Conservation (phyloP, 2,888 invertebrate species). For the Drosophila peninsularis region DNA sequence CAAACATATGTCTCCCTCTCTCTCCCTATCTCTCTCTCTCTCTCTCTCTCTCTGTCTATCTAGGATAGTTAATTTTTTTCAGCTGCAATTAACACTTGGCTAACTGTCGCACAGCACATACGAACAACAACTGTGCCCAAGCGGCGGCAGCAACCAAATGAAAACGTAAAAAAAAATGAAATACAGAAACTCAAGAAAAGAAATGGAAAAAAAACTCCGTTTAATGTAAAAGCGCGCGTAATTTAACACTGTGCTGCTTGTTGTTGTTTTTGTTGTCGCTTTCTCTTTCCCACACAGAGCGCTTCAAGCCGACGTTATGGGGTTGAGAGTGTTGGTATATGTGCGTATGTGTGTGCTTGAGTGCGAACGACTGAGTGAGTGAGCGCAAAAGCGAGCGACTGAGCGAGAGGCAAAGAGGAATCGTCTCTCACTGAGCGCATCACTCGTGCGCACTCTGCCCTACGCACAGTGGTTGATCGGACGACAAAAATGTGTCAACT, state of each 20-base stretch:
- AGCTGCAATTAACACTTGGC: slow-evolving; percentile 43
- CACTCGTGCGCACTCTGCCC: slow-evolving; percentile 18
- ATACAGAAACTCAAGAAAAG: slow-evolving; percentile 28
- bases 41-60: background rate
- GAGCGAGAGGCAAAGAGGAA: slow-evolving; percentile 4
- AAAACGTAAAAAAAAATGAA: slow-evolving; percentile 23
- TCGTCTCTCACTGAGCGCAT: slow-evolving; percentile 27
- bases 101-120: slow-evolving; percentile 41
- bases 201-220: slow-evolving; percentile 48
- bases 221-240: slow-evolving; percentile 77
- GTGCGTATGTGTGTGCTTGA: slow-evolving; percentile 1
- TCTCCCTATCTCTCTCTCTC: background rate
- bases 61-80: slow-evolving; percentile 18
- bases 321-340: background rate
- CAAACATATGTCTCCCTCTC: background rate
- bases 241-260: slow-evolving; percentile 70
- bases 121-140: slow-evolving; percentile 28
- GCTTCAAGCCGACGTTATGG: slow-evolving; percentile 18
- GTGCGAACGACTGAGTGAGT: slow-evolving; percentile 3
- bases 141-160: slow-evolving; percentile 23
- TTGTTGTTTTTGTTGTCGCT: slow-evolving; percentile 61
- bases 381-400: background rate
- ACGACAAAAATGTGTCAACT: slow-evolving; percentile 8
- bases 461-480: slow-evolving; percentile 38
- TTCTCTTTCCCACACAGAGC: slow-evolving; percentile 69